Conservation (phyloP, 1,140 invertebrate species). For the Cotesia chilonis region DNA sequence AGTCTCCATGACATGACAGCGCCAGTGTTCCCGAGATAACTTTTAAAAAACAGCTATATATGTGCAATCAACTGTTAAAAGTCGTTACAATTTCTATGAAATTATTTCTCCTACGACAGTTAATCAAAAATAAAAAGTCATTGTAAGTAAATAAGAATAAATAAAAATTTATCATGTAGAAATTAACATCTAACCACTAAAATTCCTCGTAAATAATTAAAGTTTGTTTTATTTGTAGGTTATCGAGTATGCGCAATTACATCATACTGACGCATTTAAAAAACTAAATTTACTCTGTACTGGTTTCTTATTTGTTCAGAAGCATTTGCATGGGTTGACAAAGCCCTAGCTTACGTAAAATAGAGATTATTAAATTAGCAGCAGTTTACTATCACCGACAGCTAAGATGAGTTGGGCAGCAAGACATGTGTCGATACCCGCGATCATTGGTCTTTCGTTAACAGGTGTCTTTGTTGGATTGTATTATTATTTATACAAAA, state of each 20-base stretch:
- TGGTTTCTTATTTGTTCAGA: background rate
- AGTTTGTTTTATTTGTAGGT: background rate
- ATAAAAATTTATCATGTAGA: too few species aligned
- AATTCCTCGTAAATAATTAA: too few species aligned
- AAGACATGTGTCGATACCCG: constrained; percentile 45
- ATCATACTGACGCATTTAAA: constrained; percentile 1
- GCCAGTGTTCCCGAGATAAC: too few species aligned
- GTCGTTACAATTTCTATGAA: too few species aligned
- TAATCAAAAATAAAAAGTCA: too few species aligned
- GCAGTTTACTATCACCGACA: background rate
- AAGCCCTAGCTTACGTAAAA: background rate
- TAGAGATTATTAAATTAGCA: background rate
- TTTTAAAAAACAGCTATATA: too few species aligned
- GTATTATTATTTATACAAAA: constrained; percentile 60
- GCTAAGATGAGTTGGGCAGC: constrained; percentile 45
- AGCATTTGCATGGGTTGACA: background rate
- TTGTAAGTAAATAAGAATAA: too few species aligned
- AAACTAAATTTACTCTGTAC: background rate
- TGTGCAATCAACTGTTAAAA: too few species aligned
- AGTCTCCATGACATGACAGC: too few species aligned
- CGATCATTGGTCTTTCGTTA: constrained; percentile 59
- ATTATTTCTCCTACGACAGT: too few species aligned
- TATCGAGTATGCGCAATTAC: constrained; percentile 15
- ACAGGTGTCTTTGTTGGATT: constrained; percentile 60
- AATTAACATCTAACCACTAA: too few species aligned